Base-by-base conservation (phyloP, 1,140 invertebrate species). In the Drosophila ficusphila region DNA sequence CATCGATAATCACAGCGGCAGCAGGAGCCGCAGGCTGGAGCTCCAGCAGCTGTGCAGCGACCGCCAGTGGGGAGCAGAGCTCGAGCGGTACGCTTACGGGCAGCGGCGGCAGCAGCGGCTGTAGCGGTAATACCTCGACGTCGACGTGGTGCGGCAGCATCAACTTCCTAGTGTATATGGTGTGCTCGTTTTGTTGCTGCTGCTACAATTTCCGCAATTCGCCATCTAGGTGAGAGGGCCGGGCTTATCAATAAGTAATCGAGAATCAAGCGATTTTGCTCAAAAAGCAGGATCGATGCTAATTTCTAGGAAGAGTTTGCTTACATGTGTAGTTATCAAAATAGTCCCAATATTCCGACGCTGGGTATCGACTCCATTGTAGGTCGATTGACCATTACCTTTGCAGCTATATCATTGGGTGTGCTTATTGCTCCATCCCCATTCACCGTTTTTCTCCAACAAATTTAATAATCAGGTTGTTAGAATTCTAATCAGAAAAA, bases 91-190 rank as follows among this genome's bases (percentile, higher is more conserved):
- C 76, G 39, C 61, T 41, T 36, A 65, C 12, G 31, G 62, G 51
- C 33, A 39, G 62, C 76, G 16, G 44, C 44, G 53, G 54, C 53
- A 44, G 44, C 53, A 54, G 49, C 49, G 61, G 71, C 31, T 41
- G 36, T 25, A 64, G 54, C 34, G 58, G 72, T 27, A 76, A 74
- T 48, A 68, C 71, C 41, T 53, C 73, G 27, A 89, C 82, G 36
- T 78, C 79, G n/a, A 88, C 82, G 53, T 90, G 89, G 89, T 90
- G 89, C 61, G 73, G 89, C 68, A 83, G 89, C 71, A 81, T 90
- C 41, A 90, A 90, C 33, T 90, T 90, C 67, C 57, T 90, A 36
- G 85, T 90, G 65, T 90, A 90, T 89, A 90, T 90, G 89, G 89
- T 90, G 57, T 90, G 89, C 82, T 90, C 89, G 57, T 90, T 90